Evolutionary conservation across 2,888 invertebrate species (phyloP).

Genomic region (Pachliopta kotzebuea): DNA sequence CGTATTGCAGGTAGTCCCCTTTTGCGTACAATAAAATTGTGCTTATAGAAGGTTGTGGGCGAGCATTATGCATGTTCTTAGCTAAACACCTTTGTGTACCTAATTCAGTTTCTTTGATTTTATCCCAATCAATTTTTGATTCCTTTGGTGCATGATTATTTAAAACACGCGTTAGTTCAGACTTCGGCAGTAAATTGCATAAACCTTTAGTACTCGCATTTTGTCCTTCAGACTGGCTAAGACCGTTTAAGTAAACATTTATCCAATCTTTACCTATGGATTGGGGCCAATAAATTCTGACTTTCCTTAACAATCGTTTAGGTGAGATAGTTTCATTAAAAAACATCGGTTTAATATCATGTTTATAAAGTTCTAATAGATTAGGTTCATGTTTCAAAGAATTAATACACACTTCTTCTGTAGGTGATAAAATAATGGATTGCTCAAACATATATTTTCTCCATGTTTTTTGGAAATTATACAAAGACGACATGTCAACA

Average conservation of each 20-base stretch:
- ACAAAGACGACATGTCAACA: conserved; percentile 43
- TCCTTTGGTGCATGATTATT: conserved; percentile 51
- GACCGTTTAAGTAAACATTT: conserved; percentile 39
- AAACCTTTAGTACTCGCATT: conserved; percentile 50
- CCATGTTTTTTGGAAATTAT: conserved; percentile 60
- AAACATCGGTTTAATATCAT: conserved; percentile 42
- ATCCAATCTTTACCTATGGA: conserved; percentile 47
- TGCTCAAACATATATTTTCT: conserved; percentile 55
- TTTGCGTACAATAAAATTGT: conserved; percentile 53
- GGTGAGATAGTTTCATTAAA: conserved; percentile 42
- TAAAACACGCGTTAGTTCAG: conserved; percentile 44
- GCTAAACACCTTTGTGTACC: conserved; percentile 54
- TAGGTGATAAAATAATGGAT: conserved; percentile 48
- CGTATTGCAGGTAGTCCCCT: conserved; percentile 60
- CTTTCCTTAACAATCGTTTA: conserved; percentile 44
- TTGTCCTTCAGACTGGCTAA: conserved; percentile 42
- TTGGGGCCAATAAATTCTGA: conserved; percentile 57
- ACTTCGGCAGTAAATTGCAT: conserved; percentile 45
- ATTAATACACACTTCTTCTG: conserved; percentile 53
- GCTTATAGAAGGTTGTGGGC: conserved; percentile 56
- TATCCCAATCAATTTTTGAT: conserved; percentile 53
- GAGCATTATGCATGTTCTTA: conserved; percentile 58
- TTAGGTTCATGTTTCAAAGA: conserved; percentile 58
- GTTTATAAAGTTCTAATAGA: conserved; percentile 43
- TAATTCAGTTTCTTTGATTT: conserved; percentile 47